phyloP scores from a whole-genome alignment of 2,888 invertebrate genomes.

The Drosophila suboccidentalis region DNA sequence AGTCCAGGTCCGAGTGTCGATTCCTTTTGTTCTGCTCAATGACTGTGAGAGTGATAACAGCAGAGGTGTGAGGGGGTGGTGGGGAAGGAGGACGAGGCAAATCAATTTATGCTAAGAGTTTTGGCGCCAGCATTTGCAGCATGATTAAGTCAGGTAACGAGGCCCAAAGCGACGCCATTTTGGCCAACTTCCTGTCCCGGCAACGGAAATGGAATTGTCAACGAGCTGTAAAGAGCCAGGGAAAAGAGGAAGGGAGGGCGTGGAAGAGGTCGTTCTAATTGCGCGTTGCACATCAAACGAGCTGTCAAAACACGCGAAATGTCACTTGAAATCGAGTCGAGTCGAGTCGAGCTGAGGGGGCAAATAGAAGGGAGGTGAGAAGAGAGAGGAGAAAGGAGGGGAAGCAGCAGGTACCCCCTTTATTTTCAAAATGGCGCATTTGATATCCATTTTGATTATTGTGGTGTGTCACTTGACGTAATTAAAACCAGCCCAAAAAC shows the following conservation, averaged over 20 bases:
- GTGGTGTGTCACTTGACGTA: conserved; percentile 77
- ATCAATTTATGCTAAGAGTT: conserved; percentile 14
- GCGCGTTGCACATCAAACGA: conserved; percentile 65
- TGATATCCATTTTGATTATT: conserved; percentile 77
- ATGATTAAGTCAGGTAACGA: conserved; percentile 16
- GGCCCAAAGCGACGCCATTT: conserved; percentile 33
- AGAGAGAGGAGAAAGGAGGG: too few relatives aligned
- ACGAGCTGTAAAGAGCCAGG: background rate
- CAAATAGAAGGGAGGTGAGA: background rate
- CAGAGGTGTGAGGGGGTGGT: background rate
- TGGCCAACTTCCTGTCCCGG: conserved; percentile 18
- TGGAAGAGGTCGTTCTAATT: conserved; percentile 35
- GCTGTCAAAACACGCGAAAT: conserved; percentile 67
- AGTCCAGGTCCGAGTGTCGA: conserved; percentile 29
- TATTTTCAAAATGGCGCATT: conserved; percentile 74
- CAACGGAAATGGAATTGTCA: too few relatives aligned
- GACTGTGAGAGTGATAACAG: background rate
- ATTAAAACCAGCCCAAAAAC: conserved; percentile 63
- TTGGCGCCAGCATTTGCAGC: conserved; percentile 13
- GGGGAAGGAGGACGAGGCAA: background rate
- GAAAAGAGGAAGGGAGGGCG: background rate
- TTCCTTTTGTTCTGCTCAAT: conserved; percentile 35
- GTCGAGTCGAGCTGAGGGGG: conserved; percentile 19
- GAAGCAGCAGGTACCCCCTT: conserved; percentile 20
- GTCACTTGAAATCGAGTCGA: conserved; percentile 57